phyloP scores from a whole-genome alignment of 2,888 invertebrate genomes.

The Ceriagrion tenellum region DNA sequence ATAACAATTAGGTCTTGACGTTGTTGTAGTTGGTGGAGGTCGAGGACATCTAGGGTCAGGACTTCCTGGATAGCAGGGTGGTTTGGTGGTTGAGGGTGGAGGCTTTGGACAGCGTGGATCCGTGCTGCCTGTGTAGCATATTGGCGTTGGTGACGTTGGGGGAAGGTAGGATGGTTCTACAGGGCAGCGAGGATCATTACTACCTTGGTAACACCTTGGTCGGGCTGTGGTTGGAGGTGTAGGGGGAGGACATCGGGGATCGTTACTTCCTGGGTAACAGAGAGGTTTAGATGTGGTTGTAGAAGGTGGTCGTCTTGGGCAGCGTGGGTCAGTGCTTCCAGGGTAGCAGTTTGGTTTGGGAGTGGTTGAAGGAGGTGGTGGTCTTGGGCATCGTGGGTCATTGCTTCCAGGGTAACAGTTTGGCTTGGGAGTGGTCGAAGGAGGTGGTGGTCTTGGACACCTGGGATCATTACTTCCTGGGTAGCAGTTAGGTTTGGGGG shows the following conservation, averaged over 20 bases:
- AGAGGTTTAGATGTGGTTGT: conserved; percentile 73
- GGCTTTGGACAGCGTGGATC: conserved; percentile 76
- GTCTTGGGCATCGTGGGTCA: conserved; percentile 74
- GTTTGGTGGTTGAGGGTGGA: conserved; percentile 74
- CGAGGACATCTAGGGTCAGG: conserved; percentile 70
- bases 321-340: conserved; percentile 70
- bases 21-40: conserved; percentile 43
- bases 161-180: conserved; percentile 58
- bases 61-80: conserved; percentile 71
- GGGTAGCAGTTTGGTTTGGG: conserved; percentile 70
- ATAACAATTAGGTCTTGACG: not conserved
- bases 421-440: conserved; percentile 71
- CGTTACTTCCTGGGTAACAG: conserved; percentile 71
- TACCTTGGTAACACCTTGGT: conserved; percentile 70
- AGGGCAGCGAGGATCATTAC: conserved; percentile 72
- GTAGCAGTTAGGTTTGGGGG: conserved; percentile 69
- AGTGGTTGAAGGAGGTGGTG: conserved; percentile 65
- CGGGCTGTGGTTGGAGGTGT: conserved; percentile 75
- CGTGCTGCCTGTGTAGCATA: conserved; percentile 76
- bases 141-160: conserved; percentile 74
- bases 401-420: conserved; percentile 75
- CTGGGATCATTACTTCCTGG: conserved; percentile 74
- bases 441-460: conserved; percentile 71
- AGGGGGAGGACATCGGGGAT: conserved; percentile 73
- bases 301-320: conserved; percentile 73